A percentile compares a stretch with the other conserved stretches of the same genome.
Evolutionary conservation across 1,140 invertebrate species (phyloP).

Genomic region (Manduca sexta): DNA sequence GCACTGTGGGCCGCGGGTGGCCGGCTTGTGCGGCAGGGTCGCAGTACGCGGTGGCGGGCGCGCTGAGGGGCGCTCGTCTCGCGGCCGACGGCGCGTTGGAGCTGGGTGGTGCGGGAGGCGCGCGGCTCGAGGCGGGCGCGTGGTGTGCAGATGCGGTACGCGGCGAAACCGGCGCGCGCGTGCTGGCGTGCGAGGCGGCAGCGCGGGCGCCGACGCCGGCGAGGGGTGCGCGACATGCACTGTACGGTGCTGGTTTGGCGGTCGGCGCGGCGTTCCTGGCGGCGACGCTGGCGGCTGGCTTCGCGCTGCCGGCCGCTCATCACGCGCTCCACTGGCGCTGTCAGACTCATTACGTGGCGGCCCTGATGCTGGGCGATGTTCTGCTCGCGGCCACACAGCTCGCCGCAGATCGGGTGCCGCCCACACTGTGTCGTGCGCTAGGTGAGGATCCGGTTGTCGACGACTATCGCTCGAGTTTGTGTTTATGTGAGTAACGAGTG

Average conservation of each 20-base stretch:
- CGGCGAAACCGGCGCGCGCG: constrained; percentile 56
- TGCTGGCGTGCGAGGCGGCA: constrained; percentile 76
- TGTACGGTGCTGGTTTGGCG: constrained; percentile 83
- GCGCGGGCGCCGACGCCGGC: constrained; percentile 67
- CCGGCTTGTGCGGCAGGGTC: constrained; percentile 53
- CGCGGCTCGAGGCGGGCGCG: constrained; percentile 60
- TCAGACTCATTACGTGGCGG: constrained; percentile 87
- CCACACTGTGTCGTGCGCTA: constrained; percentile 75
- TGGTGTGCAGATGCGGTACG: constrained; percentile 78
- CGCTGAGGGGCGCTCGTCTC: constrained; percentile 66
- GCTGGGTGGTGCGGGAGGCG: constrained; percentile 30
- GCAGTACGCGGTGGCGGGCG: constrained; percentile 53
- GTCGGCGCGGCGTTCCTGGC: constrained; percentile 85
- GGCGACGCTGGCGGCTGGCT: constrained; percentile 83
- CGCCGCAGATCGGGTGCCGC: constrained; percentile 73
- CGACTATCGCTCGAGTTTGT: not conserved
- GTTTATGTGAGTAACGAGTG: constrained; percentile 1
- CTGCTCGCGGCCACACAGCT: constrained; percentile 84
- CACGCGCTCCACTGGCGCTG: constrained; percentile 89
- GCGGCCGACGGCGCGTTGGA: constrained; percentile 64
- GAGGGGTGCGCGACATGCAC: constrained; percentile 38
- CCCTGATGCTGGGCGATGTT: constrained; percentile 84
- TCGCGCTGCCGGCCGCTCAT: constrained; percentile 83
- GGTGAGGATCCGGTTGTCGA: constrained; percentile 72
- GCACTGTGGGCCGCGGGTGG: constrained; percentile 56